Base-by-base conservation (phyloP, 2,113 vertebrate genomes). In the Clarias magur region DNA sequence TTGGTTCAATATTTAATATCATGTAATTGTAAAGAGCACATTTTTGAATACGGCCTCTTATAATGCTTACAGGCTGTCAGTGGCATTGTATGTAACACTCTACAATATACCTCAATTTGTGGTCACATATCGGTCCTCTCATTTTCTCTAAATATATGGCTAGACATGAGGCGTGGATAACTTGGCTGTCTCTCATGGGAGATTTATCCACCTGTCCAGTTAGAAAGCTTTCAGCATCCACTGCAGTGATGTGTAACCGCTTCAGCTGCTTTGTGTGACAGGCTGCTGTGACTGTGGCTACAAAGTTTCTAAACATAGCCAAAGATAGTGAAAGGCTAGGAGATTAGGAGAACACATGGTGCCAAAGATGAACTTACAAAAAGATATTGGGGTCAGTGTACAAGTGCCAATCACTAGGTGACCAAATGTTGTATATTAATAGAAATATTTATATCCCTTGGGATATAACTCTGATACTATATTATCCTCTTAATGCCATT, bases 301-400 rank as follows among this genome's bases (percentile, higher is more conserved):
- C 63, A 82, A 68, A 57, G 68, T 84, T 73, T 48, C 87, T 83
- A 63, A 86, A 82, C 86, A 81, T 84, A 91, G 88, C 67, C 82
- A 83, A 87, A 80, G 83, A 87, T 85, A 80, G 82, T 76, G 42
- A 86, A 81, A 88, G 84, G n/a, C 56, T 54, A n/a, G 72, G 54
- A 86, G 84, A 88, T 83, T 73, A 68, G 59, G 59, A 34, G 68
- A 67, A 70, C 73, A 84, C 27, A 56, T 65, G 73, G 54, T 80
- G 12, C 17, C 67, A 34, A 75, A 30, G 54, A 68, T 65, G 57
- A 86, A 48, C 85, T 70, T 63, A 72, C 85, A 82, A 19, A 65
- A 72, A 73, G 15, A 67, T 30, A 62, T 79, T 70, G 79, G 62
- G 70, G 84, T 87, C 62, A 62, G 57, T 48, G 21, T 82, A 79